Conservation (phyloP, 1,140 invertebrate genomes). For the Cotesia chilonis region DNA sequence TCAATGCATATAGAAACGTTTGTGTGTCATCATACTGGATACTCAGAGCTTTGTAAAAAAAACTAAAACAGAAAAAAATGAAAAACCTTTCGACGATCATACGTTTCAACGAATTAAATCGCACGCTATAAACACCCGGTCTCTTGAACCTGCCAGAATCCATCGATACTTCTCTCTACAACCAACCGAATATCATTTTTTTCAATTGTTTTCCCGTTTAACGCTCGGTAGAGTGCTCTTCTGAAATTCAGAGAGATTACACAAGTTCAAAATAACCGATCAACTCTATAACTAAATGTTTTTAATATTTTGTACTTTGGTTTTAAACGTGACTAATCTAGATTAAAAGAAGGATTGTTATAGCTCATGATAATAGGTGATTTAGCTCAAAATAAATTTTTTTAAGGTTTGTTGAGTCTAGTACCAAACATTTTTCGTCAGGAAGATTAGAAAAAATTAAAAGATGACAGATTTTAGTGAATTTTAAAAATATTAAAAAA, state of each 20-base stretch:
- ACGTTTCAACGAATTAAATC: slow-evolving; percentile 31
- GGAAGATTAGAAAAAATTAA: too few species aligned
- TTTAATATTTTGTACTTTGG: neutral
- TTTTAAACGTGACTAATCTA: neutral
- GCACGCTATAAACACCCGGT: slow-evolving; percentile 19
- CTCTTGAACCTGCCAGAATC: slow-evolving; percentile 17
- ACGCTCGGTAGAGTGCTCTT: slow-evolving; percentile 1
- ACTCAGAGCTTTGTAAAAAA: slow-evolving; percentile 16
- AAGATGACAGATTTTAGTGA: too few species aligned
- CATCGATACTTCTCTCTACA: slow-evolving; percentile 19
- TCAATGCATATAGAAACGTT: slow-evolving; percentile 20
- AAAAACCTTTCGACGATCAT: slow-evolving; percentile 22
- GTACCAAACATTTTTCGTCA: too few species aligned
- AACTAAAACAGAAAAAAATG: too few species aligned
- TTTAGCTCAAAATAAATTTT: too few species aligned
- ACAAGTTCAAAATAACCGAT: slow-evolving; percentile 26
- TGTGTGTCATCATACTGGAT: slow-evolving; percentile 12
- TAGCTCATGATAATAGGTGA: too few species aligned
- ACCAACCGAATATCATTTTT: slow-evolving; percentile 13
- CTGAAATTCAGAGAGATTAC: slow-evolving; percentile 27
- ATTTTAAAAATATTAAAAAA: too few species aligned
- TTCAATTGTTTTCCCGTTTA: neutral
- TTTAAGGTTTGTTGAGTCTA: too few species aligned
- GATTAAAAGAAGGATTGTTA: too few species aligned
- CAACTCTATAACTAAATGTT: slow-evolving; percentile 1